Base-by-base conservation (phyloP, 2,888 invertebrate species). In the Endotricha flammealis region DNA sequence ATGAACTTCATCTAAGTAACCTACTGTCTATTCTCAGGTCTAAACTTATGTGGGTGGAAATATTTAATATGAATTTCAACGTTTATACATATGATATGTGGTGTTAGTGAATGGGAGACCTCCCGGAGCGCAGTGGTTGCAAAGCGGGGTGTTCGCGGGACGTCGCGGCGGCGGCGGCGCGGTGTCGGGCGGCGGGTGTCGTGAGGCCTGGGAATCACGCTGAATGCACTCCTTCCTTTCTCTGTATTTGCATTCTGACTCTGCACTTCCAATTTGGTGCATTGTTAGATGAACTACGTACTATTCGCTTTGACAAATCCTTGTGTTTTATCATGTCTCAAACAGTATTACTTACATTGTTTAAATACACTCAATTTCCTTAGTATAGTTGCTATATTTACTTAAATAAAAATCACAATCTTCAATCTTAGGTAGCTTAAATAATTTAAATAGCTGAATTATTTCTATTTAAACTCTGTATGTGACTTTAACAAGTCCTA, bases 181-280 rank as follows among this genome's bases (percentile, higher is more conserved):
- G 38, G 9, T 31, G 25, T 27, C 20, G 20, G 6, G 20, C 20
- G 20, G 2, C 20, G 20, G 4, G 16, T 16, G 39, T 33, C 33
- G 35, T 27, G 28, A n/a, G 24, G 44, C 29, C 29, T 38, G 34
- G 32, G 49, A 44, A 47, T 52, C 44, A 39, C 43, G 48, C 55
- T 62, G 61, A 63, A 63, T 66, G 57, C 61, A 60, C 54, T 53
- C 54, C 45, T 53, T 50, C 44, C 41, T 50, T 50, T 50, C 55
- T 43, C 54, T 47, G 48, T 65, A 59, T 70, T 67, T 68, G 64
- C 64, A 56, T 60, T 62, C 62, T 65, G 64, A 63, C 61, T 57
- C 52, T 53, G 61, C 66, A 59, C 54, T 59, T 46, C 48, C 54
- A 67, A 69, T 69, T 65, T 59, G 61, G 59, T 46, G 61, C 58